phyloP scores from a whole-genome alignment of 2,888 invertebrate species.

The Archaeoteleia sp. region DNA sequence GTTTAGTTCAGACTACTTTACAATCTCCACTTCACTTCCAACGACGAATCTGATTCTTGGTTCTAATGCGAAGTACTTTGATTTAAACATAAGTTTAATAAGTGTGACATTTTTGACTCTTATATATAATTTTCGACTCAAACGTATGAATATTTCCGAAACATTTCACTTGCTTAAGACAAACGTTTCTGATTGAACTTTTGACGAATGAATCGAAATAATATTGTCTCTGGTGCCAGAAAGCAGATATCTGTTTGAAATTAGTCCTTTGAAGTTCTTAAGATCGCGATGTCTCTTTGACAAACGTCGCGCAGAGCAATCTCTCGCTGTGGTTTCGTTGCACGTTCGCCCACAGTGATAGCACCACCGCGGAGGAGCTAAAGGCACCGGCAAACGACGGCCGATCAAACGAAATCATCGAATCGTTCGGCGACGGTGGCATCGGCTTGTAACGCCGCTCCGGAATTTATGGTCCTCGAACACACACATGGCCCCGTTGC shows the following conservation, averaged over 20 bases:
- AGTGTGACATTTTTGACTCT: no score
- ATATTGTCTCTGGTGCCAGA: not conserved
- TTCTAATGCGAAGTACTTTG: no score
- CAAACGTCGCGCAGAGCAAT: constrained; percentile 33
- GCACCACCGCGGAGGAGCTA: constrained; percentile 38
- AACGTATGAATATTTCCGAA: no score
- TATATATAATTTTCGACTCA: no score
- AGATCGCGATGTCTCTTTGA: constrained; percentile 35
- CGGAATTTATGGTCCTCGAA: constrained; percentile 49
- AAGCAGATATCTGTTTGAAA: constrained; percentile 31
- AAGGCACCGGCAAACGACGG: constrained; percentile 51
- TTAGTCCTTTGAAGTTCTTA: constrained; percentile 41
- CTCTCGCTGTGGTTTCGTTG: constrained; percentile 33
- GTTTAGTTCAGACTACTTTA: no score
- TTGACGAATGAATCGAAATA: not conserved
- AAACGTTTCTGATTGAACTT: no score
- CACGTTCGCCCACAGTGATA: constrained; percentile 30
- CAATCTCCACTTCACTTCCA: no score
- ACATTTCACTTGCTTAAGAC: no score
- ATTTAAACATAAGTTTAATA: no score
- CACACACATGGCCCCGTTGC: constrained; percentile 33
- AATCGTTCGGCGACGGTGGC: constrained; percentile 52
- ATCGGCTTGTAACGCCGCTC: constrained; percentile 51
- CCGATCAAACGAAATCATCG: constrained; percentile 63
- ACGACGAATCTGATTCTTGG: no score